Conservation (phyloP, 2,888 invertebrate species). For the Schizaphis graminum region DNA sequence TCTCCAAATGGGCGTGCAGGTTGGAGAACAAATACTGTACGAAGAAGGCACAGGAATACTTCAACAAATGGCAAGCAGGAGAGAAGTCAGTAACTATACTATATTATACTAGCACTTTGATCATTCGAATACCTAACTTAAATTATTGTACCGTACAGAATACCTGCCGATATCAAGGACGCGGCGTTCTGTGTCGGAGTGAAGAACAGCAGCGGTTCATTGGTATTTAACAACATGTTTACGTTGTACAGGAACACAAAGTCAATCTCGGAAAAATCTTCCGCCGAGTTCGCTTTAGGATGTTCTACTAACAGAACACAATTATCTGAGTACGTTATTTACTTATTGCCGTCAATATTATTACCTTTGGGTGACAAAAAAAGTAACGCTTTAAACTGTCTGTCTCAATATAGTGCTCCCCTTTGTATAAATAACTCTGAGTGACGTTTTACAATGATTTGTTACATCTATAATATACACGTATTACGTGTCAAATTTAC, state of each 20-base stretch:
- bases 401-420: not conserved
- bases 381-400: not conserved
- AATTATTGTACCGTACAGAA: slow-evolving; percentile 47
- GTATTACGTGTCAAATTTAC: not conserved
- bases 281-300: slow-evolving; percentile 25
- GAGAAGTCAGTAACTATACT: slow-evolving; percentile 19
- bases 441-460: not conserved
- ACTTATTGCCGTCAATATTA: not conserved
- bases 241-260: slow-evolving; percentile 42
- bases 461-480: not conserved
- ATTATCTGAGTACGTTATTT: slow-evolving; percentile 30
- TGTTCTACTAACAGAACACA: slow-evolving; percentile 59
- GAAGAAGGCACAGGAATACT: not conserved
- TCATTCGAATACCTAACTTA: not conserved
- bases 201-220: not conserved
- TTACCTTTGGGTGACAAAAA: not conserved
- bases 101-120: not conserved
- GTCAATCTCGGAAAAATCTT: slow-evolving; percentile 42
- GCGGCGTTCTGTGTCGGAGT: slow-evolving; percentile 66
- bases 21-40: slow-evolving; percentile 21
- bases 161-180: slow-evolving; percentile 66
- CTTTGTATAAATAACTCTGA: not conserved
- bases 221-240: slow-evolving; percentile 43
- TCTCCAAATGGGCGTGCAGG: slow-evolving; percentile 26
- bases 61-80: slow-evolving; percentile 24